A percentile compares a stretch with the other conserved stretches of the same genome.
Evolutionary conservation across 2,113 vertebrate species (phyloP).

Genomic region (Phalacrocorax aristotelis): DNA sequence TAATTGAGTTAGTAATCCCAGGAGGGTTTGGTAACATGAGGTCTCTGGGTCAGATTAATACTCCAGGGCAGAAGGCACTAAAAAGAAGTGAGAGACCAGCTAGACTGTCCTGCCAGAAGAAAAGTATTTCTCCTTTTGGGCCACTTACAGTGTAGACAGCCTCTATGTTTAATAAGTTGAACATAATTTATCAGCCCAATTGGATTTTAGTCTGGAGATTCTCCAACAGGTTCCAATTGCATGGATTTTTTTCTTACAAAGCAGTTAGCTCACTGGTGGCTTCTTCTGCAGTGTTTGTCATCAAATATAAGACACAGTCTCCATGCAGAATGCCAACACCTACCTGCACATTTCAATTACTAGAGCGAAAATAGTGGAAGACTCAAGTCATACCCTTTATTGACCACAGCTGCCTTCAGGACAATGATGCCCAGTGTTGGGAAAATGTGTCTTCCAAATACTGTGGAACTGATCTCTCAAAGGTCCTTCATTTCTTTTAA

Average conservation of each 20-base stretch:
- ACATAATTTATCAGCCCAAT: not conserved
- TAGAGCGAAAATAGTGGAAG: not conserved
- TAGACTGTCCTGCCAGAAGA: not conserved
- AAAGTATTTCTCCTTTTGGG: not conserved
- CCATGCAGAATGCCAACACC: not conserved
- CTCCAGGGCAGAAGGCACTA: not conserved
- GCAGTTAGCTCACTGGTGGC: not conserved
- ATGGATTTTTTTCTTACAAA: not conserved
- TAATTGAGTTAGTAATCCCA: not conserved
- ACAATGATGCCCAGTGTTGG: rapidly evolving
- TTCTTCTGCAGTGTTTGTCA: not conserved
- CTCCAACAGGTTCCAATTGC: not conserved
- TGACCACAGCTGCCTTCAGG: not conserved
- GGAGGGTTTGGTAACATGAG: not conserved
- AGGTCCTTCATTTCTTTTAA: not conserved
- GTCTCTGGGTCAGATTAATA: not conserved
- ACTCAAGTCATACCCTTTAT: not conserved
- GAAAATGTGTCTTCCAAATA: not conserved
- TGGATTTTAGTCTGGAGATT: not conserved
- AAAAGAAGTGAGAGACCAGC: not conserved
- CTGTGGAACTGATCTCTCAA: not conserved
- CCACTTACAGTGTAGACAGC: not conserved
- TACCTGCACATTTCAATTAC: not conserved
- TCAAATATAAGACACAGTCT: not conserved
- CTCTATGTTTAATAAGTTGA: not conserved